phyloP scores from a whole-genome alignment of 2,113 vertebrate genomes.

The Pampusana beccarii region DNA sequence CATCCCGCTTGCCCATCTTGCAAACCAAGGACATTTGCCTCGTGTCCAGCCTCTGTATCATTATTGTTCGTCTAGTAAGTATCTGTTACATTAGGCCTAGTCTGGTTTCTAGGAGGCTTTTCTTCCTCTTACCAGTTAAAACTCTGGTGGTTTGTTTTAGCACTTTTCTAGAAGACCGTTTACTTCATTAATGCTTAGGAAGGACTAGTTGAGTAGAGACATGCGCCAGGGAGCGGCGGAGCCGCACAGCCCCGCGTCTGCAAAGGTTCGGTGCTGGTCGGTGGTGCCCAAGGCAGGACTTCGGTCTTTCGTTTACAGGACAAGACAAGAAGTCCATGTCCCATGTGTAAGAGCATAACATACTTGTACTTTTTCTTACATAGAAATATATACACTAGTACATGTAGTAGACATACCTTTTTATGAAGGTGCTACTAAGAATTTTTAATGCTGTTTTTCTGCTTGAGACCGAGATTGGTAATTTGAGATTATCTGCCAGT shows the following conservation, averaged over 20 bases:
- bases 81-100: too few relatives aligned
- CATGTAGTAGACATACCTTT: neutral
- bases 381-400: fast-evolving
- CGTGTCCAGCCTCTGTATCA: too few relatives aligned
- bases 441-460: neutral
- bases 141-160: neutral
- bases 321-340: neutral
- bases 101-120: too few relatives aligned
- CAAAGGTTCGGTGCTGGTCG: too few relatives aligned
- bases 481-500: neutral
- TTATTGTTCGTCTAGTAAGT: too few relatives aligned
- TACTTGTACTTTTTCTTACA: neutral
- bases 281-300: neutral
- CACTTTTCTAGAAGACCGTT: neutral
- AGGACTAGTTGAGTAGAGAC: neutral
- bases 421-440: neutral
- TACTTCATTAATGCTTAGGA: neutral
- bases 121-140: neutral
- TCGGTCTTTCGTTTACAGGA: neutral
- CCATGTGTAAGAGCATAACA: neutral
- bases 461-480: neutral
- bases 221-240: fast-evolving
- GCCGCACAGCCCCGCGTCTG: neutral
- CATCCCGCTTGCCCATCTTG: too few relatives aligned
- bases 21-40: too few relatives aligned